Base-by-base conservation (phyloP, 2,797 vertebrate species). In the Pangasius sanitwongsei region DNA sequence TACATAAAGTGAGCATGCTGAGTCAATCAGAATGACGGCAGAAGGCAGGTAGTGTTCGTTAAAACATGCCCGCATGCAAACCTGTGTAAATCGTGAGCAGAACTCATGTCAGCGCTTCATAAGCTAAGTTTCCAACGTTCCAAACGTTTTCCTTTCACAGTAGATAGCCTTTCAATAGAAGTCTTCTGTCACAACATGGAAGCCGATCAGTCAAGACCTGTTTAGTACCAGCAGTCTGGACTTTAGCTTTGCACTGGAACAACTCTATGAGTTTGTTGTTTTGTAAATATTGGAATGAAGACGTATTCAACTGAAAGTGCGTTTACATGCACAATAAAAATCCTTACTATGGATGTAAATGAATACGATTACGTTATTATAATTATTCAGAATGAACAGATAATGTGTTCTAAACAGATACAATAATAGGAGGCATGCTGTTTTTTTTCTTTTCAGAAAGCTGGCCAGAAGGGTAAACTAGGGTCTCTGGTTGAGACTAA, bases 31-130 rank as follows among this genome's bases (percentile, higher is more conserved):
- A 37, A 8, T 7, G 25, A 50, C 25, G 25, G 48, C 74, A 15
- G 48, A 53, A 77, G 44, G 25, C 74, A 28, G 72, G 72, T 2
- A 25, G 72, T 13, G 72, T 28, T 77, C 28, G 41, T 77, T 77
- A 77, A 77, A 77, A 77, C 48, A 50, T 8, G 74, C 74, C 48
- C 74, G 25, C 44, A 77, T 77, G 74, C 74, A n/a, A 77, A 77
- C 74, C 74, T 77, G 74, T 50, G 44, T 48, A 77, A 77, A 77
- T 77, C 74, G 4, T 48, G 44, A 77, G 25, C 25, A 75, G 44
- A 16, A n/a, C 44, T 50, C 44, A 1, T n/a, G 74, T 77, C 74
- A 53, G 74, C 74, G n/a, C 74, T 77, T 53, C 15, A 75, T 75
- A 75, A 28, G 20, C 23, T 13, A 13, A 75, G 44, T 28, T 75